A percentile compares a stretch with the other conserved stretches of the same genome.
phyloP scores from a whole-genome alignment of 2,113 vertebrate genomes.

The Litocranius walleri region DNA sequence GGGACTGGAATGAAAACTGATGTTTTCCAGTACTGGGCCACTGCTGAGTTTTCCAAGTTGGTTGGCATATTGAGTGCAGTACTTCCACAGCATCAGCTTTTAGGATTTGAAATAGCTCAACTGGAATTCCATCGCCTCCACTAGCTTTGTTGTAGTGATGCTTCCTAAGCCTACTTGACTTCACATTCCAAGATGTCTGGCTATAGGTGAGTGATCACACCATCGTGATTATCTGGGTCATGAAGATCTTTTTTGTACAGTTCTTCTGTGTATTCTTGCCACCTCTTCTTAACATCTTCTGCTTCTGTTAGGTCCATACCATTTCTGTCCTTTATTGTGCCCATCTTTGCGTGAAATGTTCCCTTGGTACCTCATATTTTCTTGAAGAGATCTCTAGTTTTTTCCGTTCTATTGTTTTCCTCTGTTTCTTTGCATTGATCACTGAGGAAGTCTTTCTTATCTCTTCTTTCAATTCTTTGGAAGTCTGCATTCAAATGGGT shows the following conservation, averaged over 20 bases:
- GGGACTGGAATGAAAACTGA: neutral
- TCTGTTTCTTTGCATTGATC: neutral
- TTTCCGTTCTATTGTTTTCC: neutral
- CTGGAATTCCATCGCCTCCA: neutral
- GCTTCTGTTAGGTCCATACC: neutral
- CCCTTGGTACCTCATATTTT: neutral
- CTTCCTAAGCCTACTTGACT: neutral
- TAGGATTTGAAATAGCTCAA: neutral
- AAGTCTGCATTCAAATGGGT: neutral
- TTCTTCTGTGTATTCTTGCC: neutral
- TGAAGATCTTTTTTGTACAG: neutral
- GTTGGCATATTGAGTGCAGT: neutral
- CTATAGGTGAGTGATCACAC: neutral
- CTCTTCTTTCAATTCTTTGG: neutral
- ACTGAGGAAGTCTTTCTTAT: neutral
- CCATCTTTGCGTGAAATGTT: neutral
- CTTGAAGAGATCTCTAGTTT: neutral
- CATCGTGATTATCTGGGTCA: neutral
- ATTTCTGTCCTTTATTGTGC: neutral
- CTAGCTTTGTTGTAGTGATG: neutral
- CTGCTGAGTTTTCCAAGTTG: neutral
- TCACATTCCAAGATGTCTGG: neutral
- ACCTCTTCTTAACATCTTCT: neutral
- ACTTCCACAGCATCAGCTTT: neutral
- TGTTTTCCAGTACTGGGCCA: neutral